phyloP scores from a whole-genome alignment of 2,113 vertebrate genomes.

The Myocastor coypus region DNA sequence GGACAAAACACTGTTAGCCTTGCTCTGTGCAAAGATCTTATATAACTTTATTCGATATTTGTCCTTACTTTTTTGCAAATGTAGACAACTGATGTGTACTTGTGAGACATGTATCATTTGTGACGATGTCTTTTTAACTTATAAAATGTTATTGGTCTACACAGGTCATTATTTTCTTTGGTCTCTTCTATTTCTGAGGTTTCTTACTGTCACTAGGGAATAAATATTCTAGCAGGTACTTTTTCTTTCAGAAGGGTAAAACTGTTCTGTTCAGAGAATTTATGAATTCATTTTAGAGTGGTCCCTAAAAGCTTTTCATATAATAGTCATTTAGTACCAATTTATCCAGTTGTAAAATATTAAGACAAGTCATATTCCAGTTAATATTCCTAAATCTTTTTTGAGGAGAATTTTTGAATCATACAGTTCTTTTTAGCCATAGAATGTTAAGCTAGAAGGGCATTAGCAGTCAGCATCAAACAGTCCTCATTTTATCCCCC shows the following conservation, averaged over 20 bases:
- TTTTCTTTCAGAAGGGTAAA: constrained; percentile 28
- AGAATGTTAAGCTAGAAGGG: constrained; percentile 4
- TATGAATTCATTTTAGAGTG: constrained; percentile 33
- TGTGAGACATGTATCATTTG: constrained; percentile 29
- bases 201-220: constrained; percentile 14
- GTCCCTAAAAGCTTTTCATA: constrained; percentile 36
- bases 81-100: not conserved
- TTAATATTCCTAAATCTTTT: constrained; percentile 48
- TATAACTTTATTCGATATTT: constrained; percentile 28
- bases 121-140: constrained; percentile 31
- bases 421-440: not conserved
- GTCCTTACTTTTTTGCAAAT: not conserved
- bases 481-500: not conserved
- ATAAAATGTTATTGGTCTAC: not conserved
- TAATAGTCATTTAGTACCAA: constrained; percentile 38
- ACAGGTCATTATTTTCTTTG: constrained; percentile 39
- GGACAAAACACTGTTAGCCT: not conserved
- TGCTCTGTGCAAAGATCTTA: constrained; percentile 10
- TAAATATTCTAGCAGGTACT: not conserved
- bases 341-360: constrained; percentile 30
- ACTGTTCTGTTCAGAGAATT: constrained; percentile 19
- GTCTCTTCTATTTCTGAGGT: constrained; percentile 44
- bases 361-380: not conserved
- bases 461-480: constrained; percentile 1
- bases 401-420: constrained; percentile 30